Percentiles rank a stretch among this genome's conserved stretches.
Evolutionary conservation across 2,888 invertebrate species (phyloP).

Genomic region (Eupelmus urozonus): DNA sequence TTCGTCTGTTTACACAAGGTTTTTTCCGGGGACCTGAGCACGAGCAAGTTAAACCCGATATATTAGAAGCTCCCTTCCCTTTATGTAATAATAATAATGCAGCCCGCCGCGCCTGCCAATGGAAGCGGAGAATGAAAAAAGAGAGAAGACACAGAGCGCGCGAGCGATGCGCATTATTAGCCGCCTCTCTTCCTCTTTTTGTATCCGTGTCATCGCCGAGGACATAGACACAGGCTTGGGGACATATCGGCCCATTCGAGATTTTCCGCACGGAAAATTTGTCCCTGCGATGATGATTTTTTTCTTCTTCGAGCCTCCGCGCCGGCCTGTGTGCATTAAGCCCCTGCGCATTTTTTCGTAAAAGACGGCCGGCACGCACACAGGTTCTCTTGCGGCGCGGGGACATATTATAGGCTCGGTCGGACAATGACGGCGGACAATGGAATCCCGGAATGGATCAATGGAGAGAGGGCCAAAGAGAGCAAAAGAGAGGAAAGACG

Average conservation of each 20-base stretch:
- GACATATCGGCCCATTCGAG: conserved; percentile 70
- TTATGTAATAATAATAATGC: conserved; percentile 58
- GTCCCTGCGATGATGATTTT: conserved; percentile 68
- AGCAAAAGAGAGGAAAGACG: conserved; percentile 42
- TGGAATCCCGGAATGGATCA: conserved; percentile 66
- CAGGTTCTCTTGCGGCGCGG: conserved; percentile 50
- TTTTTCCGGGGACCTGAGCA: conserved; percentile 58
- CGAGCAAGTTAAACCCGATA: conserved; percentile 57
- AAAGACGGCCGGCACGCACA: conserved; percentile 53
- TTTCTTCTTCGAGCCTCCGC: conserved; percentile 9
- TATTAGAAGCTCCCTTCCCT: conserved; percentile 51
- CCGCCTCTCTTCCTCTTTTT: conserved; percentile 66
- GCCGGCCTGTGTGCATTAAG: background rate
- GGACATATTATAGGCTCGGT: conserved; percentile 69
- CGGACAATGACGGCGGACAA: conserved; percentile 73
- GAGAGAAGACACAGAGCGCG: conserved; percentile 14
- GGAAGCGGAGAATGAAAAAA: conserved; percentile 37
- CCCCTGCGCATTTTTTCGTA: background rate
- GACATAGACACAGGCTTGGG: conserved; percentile 73
- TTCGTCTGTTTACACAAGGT: conserved; percentile 54
- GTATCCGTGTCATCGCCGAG: conserved; percentile 73
- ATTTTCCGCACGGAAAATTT: conserved; percentile 76
- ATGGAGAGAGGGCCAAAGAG: conserved; percentile 50
- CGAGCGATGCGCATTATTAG: conserved; percentile 50
- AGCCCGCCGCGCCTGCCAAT: background rate